Evolutionary conservation across 2,113 vertebrate genomes (phyloP), one percentile per base, ranked within the genome.

Genomic region (Ivindomyrus marchei): DNA sequence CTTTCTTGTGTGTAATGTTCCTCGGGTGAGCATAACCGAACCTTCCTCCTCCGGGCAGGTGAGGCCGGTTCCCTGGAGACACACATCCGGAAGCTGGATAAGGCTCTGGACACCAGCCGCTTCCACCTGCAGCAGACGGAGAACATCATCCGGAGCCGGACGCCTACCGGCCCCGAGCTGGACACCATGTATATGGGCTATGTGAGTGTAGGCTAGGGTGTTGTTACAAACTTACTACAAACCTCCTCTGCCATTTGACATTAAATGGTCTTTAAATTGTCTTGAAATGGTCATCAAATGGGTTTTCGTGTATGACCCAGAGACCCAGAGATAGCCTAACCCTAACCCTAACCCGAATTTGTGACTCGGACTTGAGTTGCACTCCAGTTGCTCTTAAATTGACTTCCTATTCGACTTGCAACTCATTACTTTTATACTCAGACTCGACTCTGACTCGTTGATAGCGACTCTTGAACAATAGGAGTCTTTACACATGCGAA

Each of bases 181-280:
- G 98, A 99, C 89, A 94, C 96, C 88, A 97, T 95, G n/a, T 99
- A 99, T 91, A 97, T 94, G 95, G 98, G 98, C 94, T 99, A 99
- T 24, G 98, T 99, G 95, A 93, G 98, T 98, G 13, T 62, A 62
- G 31, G n/a, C 2, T 70, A 77, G 27, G 36, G 17, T 4, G 19
- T 83, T 19, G 3, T 39, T 77, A 39, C 31, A 24, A 24, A 58
- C 24, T n/a, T 9, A 62, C 56, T 62, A n/a, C 56, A 62, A n/a
- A 17, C 74, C 36, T 5, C 5, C 31, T 17, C 17, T 74, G 31
- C 31, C 31, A 13, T 36, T 36, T 74, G 31, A 36, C 27, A 15
- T 36, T 3, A 74, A 74, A 17, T 36, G 13, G 70, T 74, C 31
- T 74, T 39, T 36, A 27, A 15, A 13, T 36, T 62, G 8, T 31